These are phyloP conservation scores for Rhinopithecus roxellana DNA, from an alignment of 2,113 vertebrate species.

Conservation along the genomic window DNA sequence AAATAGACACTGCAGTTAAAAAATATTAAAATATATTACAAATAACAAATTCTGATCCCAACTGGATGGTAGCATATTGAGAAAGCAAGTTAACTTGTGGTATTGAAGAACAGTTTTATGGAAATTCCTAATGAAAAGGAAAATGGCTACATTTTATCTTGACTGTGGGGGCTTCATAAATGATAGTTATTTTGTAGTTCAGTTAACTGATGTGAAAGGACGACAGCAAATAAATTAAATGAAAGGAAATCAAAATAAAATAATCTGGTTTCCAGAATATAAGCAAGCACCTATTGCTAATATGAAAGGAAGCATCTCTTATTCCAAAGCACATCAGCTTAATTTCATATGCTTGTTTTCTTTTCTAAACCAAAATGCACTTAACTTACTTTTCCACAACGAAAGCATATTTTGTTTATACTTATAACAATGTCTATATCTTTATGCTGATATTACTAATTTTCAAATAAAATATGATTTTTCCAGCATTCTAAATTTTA, in stretches of 20 bases:
- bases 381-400: conserved; percentile 37
- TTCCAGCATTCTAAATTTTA: not conserved
- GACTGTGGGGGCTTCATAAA: not conserved
- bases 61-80: not conserved
- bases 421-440: not conserved
- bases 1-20: conserved; percentile 42
- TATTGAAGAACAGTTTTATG: not conserved
- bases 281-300: not conserved
- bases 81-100: not conserved
- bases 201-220: conserved; percentile 10
- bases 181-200: conserved; percentile 29
- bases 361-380: not conserved
- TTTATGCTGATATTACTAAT: not conserved
- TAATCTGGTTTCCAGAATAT: not conserved
- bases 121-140: conserved; percentile 31
- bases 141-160: not conserved
- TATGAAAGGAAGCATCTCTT: not conserved
- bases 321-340: not conserved
- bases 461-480: not conserved
- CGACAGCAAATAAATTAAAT: not conserved
- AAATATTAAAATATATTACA: conserved; percentile 63
- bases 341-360: not conserved
- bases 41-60: conserved; percentile 61
- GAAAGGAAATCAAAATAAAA: not conserved
- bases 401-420: not conserved